Percentiles rank a stretch among this genome's conserved stretches.
Evolutionary conservation across 2,888 invertebrate species (phyloP).

Genomic region (Volucella inanis): DNA sequence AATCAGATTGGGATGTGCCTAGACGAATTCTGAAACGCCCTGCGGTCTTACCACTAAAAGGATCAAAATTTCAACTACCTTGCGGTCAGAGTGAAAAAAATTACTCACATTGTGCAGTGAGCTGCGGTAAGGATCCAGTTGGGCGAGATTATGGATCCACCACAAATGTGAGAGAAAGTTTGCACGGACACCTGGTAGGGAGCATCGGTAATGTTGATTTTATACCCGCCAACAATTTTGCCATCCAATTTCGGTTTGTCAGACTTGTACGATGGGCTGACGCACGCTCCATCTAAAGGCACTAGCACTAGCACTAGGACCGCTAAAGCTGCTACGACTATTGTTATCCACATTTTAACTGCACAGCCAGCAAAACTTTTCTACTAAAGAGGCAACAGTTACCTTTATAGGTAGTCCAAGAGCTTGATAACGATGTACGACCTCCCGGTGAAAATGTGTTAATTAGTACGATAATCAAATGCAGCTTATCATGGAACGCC

Average conservation of each 20-base stretch:
- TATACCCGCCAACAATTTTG: conserved; percentile 82
- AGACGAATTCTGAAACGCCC: conserved; percentile 83
- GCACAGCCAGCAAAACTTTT: conserved; percentile 36
- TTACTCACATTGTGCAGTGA: conserved; percentile 81
- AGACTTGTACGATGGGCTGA: conserved; percentile 41
- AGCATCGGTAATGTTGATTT: conserved; percentile 82
- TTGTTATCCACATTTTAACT: conserved; percentile 39
- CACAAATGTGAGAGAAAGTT: conserved; percentile 81
- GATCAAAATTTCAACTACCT: not conserved
- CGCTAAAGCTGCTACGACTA: not conserved
- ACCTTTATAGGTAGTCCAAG: conserved; percentile 48
- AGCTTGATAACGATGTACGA: conserved; percentile 42
- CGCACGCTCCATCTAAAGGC: conserved; percentile 40
- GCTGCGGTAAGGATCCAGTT: conserved; percentile 82
- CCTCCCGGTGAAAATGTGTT: conserved; percentile 40
- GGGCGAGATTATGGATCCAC: conserved; percentile 81
- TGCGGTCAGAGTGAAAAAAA: not conserved
- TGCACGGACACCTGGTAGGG: conserved; percentile 82
- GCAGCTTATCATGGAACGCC: conserved; percentile 38
- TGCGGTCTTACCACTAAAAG: conserved; percentile 78
- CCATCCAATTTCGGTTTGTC: conserved; percentile 81
- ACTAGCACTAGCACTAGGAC: conserved; percentile 3
- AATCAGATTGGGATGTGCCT: conserved; percentile 84
- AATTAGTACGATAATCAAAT: conserved; percentile 33
- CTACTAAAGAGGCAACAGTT: conserved; percentile 5